These are phyloP conservation scores for Neocloeon triangulifer DNA, from an alignment of 1,140 invertebrate genomes.

Conservation along the genomic window DNA sequence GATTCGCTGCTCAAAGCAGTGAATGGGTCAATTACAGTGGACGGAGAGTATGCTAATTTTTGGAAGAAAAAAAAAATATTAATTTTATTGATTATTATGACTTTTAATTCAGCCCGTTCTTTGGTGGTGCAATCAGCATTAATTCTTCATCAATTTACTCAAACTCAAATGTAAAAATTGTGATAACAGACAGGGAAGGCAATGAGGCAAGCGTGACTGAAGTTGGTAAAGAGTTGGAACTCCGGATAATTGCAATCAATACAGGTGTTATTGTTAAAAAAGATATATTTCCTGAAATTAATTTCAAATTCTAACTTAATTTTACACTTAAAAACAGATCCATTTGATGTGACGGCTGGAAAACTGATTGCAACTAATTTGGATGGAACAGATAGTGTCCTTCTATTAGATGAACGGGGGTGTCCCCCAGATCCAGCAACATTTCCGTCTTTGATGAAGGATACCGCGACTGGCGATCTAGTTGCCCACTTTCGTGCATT, in stretches of 20 bases:
- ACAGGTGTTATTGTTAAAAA: background rate
- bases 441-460: slow-evolving; percentile 23
- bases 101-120: background rate
- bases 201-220: slow-evolving; percentile 13
- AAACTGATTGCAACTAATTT: slow-evolving; percentile 27
- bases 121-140: slow-evolving; percentile 7
- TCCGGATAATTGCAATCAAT: slow-evolving; percentile 15
- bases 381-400: slow-evolving; percentile 21
- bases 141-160: slow-evolving; percentile 6
- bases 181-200: slow-evolving; percentile 11
- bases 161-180: slow-evolving; percentile 10
- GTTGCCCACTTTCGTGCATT: slow-evolving; percentile 37
- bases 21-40: background rate
- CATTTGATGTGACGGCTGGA: slow-evolving; percentile 26
- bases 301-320: slow-evolving; percentile 7
- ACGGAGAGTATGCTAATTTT: no score
- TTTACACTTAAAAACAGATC: no score
- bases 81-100: background rate
- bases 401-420: slow-evolving; percentile 23
- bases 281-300: no score
- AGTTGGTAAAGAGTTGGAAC: slow-evolving; percentile 19
- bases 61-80: no score
- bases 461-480: slow-evolving; percentile 18
- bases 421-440: slow-evolving; percentile 27
- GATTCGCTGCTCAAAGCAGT: background rate